Evolutionary conservation across 2,797 vertebrate genomes (phyloP).

Genomic region (Peromyscus attwateri): DNA sequence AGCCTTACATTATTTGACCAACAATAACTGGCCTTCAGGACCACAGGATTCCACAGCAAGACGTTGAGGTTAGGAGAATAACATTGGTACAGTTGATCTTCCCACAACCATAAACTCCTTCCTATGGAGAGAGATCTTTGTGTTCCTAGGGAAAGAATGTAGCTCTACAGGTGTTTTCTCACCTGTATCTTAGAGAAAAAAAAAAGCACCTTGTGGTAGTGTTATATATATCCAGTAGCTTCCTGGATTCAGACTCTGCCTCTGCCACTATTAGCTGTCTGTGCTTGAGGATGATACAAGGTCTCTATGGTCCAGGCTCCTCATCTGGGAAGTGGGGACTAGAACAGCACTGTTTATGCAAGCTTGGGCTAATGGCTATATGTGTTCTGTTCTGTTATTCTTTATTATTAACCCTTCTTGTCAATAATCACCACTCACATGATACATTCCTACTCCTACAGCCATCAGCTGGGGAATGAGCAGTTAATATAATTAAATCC

Average conservation of each 20-base stretch:
- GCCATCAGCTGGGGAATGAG: background rate
- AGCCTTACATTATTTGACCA: background rate
- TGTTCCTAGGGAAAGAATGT: background rate
- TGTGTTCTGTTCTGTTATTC: background rate
- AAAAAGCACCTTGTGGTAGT: fast-evolving
- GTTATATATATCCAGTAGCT: background rate
- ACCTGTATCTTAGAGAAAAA: background rate
- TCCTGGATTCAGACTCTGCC: background rate
- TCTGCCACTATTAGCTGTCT: background rate
- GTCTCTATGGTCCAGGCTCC: background rate
- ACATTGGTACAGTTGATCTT: background rate
- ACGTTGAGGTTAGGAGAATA: background rate
- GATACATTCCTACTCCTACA: background rate
- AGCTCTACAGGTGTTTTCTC: background rate
- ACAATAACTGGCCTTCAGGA: background rate
- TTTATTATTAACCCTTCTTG: background rate
- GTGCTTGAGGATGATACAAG: background rate
- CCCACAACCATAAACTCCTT: background rate
- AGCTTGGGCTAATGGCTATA: background rate
- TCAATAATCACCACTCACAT: background rate
- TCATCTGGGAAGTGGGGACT: background rate
- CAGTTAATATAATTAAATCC: background rate
- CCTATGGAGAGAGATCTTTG: background rate
- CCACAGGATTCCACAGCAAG: background rate
- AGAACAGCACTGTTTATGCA: background rate